Conservation (phyloP, 2,888 invertebrate species). For the Carabus problematicus region DNA sequence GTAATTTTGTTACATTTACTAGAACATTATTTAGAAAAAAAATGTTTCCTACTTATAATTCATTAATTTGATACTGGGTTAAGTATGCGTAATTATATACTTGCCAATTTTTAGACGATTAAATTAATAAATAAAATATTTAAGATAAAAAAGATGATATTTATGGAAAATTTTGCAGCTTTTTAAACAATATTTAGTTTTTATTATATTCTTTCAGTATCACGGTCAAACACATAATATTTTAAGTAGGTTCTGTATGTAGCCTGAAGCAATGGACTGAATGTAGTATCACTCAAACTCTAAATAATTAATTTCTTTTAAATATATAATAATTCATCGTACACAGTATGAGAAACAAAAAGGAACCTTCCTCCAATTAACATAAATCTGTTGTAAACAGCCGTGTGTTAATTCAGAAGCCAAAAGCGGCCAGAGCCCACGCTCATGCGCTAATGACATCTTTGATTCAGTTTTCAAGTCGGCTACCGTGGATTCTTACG, state of each 20-base stretch:
- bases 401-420: conserved; percentile 13
- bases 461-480: conserved; percentile 27
- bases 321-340: conserved; percentile 37
- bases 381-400: conserved; percentile 35
- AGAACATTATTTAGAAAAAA: too few species aligned
- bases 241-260: neutral
- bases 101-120: too few species aligned
- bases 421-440: conserved; percentile 23
- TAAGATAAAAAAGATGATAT: too few species aligned
- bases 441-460: conserved; percentile 36
- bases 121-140: too few species aligned
- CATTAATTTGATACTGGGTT: too few species aligned
- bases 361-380: conserved; percentile 27
- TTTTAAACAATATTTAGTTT: too few species aligned
- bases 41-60: too few species aligned
- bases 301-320: conserved; percentile 39
- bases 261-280: conserved; percentile 9
- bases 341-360: conserved; percentile 30
- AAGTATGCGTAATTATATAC: too few species aligned
- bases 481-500: conserved; percentile 36
- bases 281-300: conserved; percentile 10
- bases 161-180: too few species aligned
- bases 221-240: too few species aligned
- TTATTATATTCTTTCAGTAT: too few species aligned
- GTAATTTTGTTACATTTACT: too few species aligned